Evolutionary conservation across 2,113 vertebrate species (phyloP).

Genomic region (Oryzias woworae): DNA sequence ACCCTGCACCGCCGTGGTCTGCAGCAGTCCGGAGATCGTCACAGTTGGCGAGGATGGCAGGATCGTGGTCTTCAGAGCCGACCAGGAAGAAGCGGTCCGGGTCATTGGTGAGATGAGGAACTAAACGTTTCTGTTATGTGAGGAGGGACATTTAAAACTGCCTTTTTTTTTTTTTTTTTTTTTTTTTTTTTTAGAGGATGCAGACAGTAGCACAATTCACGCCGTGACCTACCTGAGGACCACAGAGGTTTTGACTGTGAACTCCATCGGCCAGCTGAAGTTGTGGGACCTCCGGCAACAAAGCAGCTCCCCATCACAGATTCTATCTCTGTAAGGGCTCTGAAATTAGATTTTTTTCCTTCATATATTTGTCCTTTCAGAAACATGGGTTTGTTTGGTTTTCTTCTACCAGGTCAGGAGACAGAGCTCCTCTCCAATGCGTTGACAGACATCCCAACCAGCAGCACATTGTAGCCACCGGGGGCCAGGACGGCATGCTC

Average conservation of each 20-base stretch:
- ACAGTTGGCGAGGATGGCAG: conserved; percentile 93
- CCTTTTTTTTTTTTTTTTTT: conserved; percentile 2
- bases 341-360: not conserved
- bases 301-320: conserved; percentile 88
- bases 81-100: conserved; percentile 83
- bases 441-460: conserved; percentile 95
- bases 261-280: conserved; percentile 97
- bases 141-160: too few relatives aligned
- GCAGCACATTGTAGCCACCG: conserved; percentile 93
- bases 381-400: not conserved
- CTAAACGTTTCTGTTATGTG: too few relatives aligned
- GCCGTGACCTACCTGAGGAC: conserved; percentile 92
- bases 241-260: conserved; percentile 93
- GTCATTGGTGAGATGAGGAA: conserved; percentile 82
- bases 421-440: conserved; percentile 92
- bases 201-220: conserved; percentile 95
- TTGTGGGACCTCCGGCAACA: conserved; percentile 95
- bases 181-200: conserved; percentile 82
- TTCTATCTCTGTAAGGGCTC: conserved; percentile 87
- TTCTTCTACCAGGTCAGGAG: conserved; percentile 79
- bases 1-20: conserved; percentile 88
- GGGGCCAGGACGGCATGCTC: conserved; percentile 95
- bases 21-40: conserved; percentile 90
- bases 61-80: conserved; percentile 88
- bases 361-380: not conserved